Conservation (phyloP, 2,888 invertebrate genomes). For the Nomada goodeniana region DNA sequence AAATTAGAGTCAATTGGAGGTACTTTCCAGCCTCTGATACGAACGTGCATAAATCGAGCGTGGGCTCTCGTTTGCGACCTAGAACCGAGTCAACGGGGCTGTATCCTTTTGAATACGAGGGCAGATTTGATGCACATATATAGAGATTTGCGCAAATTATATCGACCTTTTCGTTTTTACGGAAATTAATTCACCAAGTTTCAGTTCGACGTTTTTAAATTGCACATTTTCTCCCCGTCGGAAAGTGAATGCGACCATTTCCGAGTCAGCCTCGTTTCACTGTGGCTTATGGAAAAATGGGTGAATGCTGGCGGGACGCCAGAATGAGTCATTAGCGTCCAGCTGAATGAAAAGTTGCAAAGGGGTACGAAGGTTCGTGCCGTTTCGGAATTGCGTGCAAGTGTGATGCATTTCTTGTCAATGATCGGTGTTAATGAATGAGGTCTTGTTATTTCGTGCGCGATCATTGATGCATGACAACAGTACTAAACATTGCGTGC, state of each 20-base stretch:
- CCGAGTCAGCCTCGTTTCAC: not conserved
- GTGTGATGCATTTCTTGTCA: conserved; percentile 22
- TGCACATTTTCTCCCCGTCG: no score
- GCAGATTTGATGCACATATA: not conserved
- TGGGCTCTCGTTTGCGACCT: conserved; percentile 55
- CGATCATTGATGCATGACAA: conserved; percentile 10
- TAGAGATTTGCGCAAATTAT: not conserved
- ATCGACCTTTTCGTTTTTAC: no score
- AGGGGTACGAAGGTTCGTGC: conserved; percentile 29
- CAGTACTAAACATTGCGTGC: conserved; percentile 55
- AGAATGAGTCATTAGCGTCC: conserved; percentile 30
- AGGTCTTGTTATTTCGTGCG: conserved; percentile 38
- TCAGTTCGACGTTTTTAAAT: no score
- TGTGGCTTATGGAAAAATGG: conserved; percentile 33
- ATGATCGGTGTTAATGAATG: conserved; percentile 48
- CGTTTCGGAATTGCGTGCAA: conserved; percentile 45
- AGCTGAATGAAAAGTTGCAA: conserved; percentile 22
- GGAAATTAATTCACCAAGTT: not conserved
- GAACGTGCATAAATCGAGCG: conserved; percentile 68
- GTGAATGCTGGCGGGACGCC: conserved; percentile 21
- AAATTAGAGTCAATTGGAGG: conserved; percentile 56
- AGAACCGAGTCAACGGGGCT: conserved; percentile 25
- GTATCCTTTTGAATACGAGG: not conserved
- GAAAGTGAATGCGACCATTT: not conserved
- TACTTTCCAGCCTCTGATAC: conserved; percentile 36